phyloP scores from a whole-genome alignment of 2,797 vertebrate species.

The Sternarchorhynchus goeldii region DNA sequence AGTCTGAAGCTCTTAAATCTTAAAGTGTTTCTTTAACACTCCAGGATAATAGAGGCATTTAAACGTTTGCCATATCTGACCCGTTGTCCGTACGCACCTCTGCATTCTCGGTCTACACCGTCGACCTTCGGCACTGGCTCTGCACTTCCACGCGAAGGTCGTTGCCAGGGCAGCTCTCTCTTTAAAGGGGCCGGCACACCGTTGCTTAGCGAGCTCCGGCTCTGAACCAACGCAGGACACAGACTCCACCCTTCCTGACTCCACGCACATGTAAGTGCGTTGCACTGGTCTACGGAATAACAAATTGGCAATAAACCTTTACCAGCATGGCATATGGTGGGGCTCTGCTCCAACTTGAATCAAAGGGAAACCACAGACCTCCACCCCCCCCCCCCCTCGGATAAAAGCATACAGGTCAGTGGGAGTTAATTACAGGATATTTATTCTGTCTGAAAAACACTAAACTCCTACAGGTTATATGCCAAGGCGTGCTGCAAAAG shows the following conservation, averaged over 20 bases:
- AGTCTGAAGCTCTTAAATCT: neutral
- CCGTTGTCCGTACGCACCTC: slow-evolving; percentile 41
- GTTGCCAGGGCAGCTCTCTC: neutral
- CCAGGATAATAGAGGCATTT: neutral
- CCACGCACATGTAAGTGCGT: too few species aligned
- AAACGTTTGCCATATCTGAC: neutral
- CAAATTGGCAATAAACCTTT: slow-evolving; percentile 7
- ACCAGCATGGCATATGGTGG: slow-evolving; percentile 1
- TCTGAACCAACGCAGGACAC: too few species aligned
- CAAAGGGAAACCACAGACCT: neutral
- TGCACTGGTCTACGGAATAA: neutral
- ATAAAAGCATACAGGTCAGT: neutral
- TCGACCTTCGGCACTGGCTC: neutral
- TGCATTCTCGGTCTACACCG: slow-evolving; percentile 38
- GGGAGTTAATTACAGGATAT: neutral
- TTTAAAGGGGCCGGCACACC: neutral
- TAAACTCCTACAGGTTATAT: neutral
- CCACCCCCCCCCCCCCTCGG: too few species aligned
- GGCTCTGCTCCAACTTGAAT: neutral
- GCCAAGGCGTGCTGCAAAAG: neutral
- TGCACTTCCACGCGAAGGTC: neutral
- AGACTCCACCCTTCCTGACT: too few species aligned
- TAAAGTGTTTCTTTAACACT: slow-evolving; percentile 9
- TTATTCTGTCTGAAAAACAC: neutral
- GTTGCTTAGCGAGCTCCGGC: neutral